These are phyloP conservation scores for Tineola bisselliella DNA, from an alignment of 2,888 invertebrate genomes.

Conservation along the genomic window DNA sequence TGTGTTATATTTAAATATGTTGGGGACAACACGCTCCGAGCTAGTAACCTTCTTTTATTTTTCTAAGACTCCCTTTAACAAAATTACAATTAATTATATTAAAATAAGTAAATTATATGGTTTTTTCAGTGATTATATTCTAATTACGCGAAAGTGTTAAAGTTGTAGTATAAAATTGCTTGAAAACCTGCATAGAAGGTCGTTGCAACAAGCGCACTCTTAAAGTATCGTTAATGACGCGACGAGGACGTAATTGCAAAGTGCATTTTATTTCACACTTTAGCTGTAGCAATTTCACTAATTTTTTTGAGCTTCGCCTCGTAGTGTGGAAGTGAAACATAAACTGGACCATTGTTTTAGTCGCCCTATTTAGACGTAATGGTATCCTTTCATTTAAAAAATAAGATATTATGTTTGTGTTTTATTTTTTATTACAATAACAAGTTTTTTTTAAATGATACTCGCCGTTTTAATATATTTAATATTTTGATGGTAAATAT, in stretches of 20 bases:
- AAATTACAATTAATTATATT: too few species aligned
- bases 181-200: conserved; percentile 12
- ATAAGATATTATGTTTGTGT: too few species aligned
- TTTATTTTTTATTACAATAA: too few species aligned
- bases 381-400: background rate
- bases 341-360: background rate
- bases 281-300: conserved; percentile 53
- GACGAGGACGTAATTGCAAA: conserved; percentile 57
- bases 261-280: conserved; percentile 42
- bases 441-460: too few species aligned
- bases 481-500: too few species aligned
- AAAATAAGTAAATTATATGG: too few species aligned
- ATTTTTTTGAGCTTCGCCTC: conserved; percentile 27
- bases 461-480: too few species aligned
- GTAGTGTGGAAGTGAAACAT: background rate
- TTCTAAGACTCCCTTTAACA: too few species aligned
- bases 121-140: too few species aligned
- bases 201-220: conserved; percentile 22
- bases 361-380: background rate
- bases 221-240: conserved; percentile 62
- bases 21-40: too few species aligned
- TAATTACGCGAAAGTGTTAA: conserved; percentile 9
- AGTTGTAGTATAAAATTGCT: conserved; percentile 7
- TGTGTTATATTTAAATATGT: too few species aligned
- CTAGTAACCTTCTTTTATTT: too few species aligned